Evolutionary conservation across 1,140 invertebrate species (phyloP).

Genomic region (Leptopilina clavipes): DNA sequence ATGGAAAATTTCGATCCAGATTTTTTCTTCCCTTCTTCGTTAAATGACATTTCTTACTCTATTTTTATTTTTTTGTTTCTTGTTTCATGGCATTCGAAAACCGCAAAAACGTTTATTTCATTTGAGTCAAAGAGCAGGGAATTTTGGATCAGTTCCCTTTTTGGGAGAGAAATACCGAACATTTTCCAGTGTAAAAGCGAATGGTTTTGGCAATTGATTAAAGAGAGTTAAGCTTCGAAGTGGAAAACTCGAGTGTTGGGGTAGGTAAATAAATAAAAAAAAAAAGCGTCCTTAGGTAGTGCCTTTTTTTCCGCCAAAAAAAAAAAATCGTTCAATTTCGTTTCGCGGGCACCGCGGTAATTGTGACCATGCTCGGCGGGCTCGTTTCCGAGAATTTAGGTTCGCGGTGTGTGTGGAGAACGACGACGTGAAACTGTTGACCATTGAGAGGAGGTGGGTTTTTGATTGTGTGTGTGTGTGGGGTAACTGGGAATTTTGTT

Average conservation of each 20-base stretch:
- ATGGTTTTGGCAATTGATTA: constrained; percentile 24
- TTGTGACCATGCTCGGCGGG: constrained; percentile 67
- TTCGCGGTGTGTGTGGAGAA: constrained; percentile 57
- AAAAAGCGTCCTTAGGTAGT: no score
- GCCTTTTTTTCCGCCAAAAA: not conserved
- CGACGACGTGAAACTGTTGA: constrained; percentile 34
- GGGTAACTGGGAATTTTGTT: constrained; percentile 42
- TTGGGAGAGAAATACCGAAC: constrained; percentile 10
- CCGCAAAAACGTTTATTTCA: not conserved
- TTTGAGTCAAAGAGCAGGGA: not conserved
- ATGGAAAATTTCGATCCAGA: not conserved
- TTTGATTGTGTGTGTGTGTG: not conserved
- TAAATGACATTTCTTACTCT: not conserved
- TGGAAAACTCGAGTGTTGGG: constrained; percentile 13
- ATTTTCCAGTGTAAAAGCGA: not conserved
- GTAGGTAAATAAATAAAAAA: constrained; percentile 13
- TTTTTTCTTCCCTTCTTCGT: not conserved
- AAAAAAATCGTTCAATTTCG: constrained; percentile 59
- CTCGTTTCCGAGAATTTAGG: constrained; percentile 67
- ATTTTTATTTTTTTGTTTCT: no score
- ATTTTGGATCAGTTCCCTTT: not conserved
- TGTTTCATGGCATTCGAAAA: not conserved
- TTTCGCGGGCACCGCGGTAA: constrained; percentile 56
- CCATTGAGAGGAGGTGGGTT: constrained; percentile 29
- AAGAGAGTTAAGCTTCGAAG: constrained; percentile 17